Evolutionary conservation across 1,140 invertebrate genomes (phyloP).

Genomic region (Pararge aegeria): DNA sequence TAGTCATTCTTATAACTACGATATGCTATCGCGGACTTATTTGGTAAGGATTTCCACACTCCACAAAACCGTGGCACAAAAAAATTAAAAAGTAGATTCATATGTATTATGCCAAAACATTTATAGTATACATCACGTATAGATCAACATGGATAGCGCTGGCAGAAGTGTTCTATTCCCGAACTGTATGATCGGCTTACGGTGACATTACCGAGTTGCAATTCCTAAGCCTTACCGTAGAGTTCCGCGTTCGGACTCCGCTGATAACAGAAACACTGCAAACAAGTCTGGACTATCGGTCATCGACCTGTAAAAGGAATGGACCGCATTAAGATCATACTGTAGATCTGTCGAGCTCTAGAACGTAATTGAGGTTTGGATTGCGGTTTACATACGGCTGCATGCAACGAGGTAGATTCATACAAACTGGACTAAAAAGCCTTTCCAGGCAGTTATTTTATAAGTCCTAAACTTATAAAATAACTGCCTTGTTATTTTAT

Average conservation of each 20-base stretch:
- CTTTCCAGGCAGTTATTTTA: not conserved
- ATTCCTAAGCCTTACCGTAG: slow-evolving; percentile 4
- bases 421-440: slow-evolving; percentile 1
- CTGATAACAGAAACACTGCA: slow-evolving; percentile 21
- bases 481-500: too few species aligned
- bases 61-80: too few species aligned
- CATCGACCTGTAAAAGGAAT: slow-evolving; percentile 23
- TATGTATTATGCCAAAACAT: too few species aligned
- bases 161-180: too few species aligned
- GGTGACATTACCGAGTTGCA: not conserved
- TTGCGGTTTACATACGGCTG: slow-evolving; percentile 12
- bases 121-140: too few species aligned
- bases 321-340: slow-evolving; percentile 25
- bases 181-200: not conserved
- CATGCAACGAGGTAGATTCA: not conserved
- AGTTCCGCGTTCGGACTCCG: slow-evolving; percentile 17
- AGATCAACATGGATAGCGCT: too few species aligned
- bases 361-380: slow-evolving; percentile 25
- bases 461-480: too few species aligned
- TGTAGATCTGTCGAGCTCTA: slow-evolving; percentile 21
- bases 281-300: slow-evolving; percentile 29
- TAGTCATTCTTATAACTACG: too few species aligned
- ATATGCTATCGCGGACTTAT: too few species aligned
- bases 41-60: too few species aligned
- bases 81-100: too few species aligned